These are phyloP conservation scores for Gallinago jamesoni DNA, from an alignment of 2,113 vertebrate species.

Conservation along the genomic window DNA sequence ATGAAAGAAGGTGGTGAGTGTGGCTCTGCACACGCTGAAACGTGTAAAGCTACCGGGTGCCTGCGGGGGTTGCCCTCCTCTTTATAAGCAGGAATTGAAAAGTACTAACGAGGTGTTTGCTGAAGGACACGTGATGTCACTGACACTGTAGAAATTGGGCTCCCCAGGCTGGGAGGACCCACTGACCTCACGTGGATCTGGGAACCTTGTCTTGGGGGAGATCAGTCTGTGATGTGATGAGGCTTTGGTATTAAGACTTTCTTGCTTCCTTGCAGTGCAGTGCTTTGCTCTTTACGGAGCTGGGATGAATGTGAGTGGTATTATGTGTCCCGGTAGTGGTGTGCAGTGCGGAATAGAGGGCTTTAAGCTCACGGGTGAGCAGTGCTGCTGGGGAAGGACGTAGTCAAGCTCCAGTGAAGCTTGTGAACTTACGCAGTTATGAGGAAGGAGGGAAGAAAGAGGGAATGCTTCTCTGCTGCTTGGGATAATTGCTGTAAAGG, in stretches of 20 bases:
- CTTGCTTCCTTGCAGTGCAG: neutral
- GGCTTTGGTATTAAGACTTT: neutral
- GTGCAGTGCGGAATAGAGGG: too few relatives aligned
- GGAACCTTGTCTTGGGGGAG: neutral
- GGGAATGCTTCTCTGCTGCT: neutral
- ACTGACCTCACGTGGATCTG: neutral
- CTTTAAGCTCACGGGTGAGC: neutral
- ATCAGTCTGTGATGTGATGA: rapidly evolving
- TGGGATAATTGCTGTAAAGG: neutral
- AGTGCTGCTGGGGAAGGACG: neutral
- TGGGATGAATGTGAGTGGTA: rapidly evolving
- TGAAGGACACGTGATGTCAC: rapidly evolving
- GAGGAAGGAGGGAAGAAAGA: neutral
- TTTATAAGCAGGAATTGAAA: neutral
- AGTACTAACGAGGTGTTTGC: neutral
- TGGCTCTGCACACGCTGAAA: neutral
- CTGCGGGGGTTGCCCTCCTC: neutral
- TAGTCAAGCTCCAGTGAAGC: neutral
- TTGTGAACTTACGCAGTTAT: rapidly evolving
- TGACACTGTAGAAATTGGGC: neutral
- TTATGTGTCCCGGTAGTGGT: rapidly evolving
- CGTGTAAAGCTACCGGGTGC: rapidly evolving
- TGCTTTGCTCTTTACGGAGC: neutral
- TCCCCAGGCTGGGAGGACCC: neutral
- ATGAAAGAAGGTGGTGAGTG: rapidly evolving